phyloP scores from a whole-genome alignment of 2,113 vertebrate genomes.

The Anhinga rufa region DNA sequence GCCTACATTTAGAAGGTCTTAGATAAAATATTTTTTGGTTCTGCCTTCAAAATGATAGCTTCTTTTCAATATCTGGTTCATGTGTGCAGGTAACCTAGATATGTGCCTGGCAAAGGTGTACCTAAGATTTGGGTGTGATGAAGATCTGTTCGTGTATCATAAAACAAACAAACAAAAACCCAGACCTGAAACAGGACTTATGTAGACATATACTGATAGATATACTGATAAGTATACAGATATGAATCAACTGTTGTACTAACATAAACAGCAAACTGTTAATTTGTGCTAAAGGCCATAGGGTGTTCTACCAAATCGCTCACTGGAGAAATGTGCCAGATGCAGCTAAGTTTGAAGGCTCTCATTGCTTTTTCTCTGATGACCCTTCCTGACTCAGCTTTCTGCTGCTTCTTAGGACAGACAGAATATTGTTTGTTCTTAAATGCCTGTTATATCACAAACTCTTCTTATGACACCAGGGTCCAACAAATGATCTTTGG shows the following conservation, averaged over 20 bases:
- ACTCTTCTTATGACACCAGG: not conserved
- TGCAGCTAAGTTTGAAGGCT: not conserved
- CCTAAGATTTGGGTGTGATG: not conserved
- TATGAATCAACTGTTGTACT: not conserved
- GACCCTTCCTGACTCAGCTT: not conserved
- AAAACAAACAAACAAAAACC: not conserved
- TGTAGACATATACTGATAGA: not conserved
- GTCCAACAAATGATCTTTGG: not conserved
- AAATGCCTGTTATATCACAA: not conserved
- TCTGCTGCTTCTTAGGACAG: not conserved
- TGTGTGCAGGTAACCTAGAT: not conserved
- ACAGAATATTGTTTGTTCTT: not conserved
- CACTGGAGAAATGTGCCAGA: not conserved
- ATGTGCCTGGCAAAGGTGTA: not conserved
- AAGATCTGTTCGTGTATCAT: not conserved
- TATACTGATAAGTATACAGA: not conserved
- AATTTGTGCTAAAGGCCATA: not conserved
- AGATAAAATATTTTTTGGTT: not conserved
- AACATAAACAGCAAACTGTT: not conserved
- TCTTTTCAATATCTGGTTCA: not conserved
- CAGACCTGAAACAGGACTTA: not conserved
- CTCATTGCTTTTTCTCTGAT: not conserved
- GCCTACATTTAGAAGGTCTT: not conserved
- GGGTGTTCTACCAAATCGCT: no score
- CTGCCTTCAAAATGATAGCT: not conserved